Conservation (phyloP, 2,113 vertebrate species). For the Megaleporinus macrocephalus region DNA sequence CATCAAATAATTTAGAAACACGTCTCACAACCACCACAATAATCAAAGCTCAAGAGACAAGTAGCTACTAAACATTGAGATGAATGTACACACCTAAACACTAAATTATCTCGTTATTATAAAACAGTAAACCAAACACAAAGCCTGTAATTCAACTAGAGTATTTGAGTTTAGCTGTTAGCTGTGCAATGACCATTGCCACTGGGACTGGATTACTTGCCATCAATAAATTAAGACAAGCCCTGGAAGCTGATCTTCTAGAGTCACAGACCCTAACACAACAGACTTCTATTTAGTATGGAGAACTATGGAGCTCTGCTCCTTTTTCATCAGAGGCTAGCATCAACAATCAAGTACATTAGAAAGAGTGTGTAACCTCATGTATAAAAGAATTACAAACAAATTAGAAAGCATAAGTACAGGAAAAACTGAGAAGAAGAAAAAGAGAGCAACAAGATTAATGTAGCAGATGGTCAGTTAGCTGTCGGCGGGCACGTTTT, state of each 20-base stretch:
- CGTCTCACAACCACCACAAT: neutral
- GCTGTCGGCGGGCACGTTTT: neutral
- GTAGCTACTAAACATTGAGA: neutral
- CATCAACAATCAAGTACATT: no score
- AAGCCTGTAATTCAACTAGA: neutral
- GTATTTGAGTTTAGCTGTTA: neutral
- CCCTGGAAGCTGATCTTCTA: neutral
- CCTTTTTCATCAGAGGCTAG: neutral
- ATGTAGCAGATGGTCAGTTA: neutral
- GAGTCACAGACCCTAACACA: no score
- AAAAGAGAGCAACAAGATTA: neutral
- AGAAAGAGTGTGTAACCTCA: no score
- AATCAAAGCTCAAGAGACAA: conserved; percentile 12
- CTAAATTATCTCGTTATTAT: neutral
- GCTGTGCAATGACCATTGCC: no score
- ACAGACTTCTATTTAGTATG: neutral
- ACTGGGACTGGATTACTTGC: no score
- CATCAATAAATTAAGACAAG: no score
- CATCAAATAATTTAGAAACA: conserved; percentile 24
- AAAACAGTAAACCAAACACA: neutral
- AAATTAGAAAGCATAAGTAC: neutral
- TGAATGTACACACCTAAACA: neutral
- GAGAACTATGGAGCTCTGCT: neutral
- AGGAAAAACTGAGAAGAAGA: neutral
- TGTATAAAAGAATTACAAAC: no score